Evolutionary conservation across 2,888 invertebrate species (phyloP).

Genomic region (Sarcophaga carnaria): DNA sequence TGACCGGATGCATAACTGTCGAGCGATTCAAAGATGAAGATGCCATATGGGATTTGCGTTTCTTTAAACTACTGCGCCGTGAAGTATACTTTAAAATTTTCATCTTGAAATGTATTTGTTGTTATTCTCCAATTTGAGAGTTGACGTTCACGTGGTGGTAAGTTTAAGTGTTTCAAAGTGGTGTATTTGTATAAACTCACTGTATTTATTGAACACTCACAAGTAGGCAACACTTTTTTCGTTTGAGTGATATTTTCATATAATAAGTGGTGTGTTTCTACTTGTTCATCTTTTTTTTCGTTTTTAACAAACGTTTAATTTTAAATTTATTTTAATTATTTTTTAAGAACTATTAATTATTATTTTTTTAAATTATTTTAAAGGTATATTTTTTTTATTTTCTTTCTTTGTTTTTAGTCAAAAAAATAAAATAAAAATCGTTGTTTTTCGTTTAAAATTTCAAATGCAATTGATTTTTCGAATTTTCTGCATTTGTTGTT

Average conservation of each 20-base stretch:
- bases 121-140: neutral
- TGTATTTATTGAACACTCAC: constrained; percentile 41
- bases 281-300: too few relatives aligned
- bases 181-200: constrained; percentile 18
- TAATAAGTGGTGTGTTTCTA: constrained; percentile 15
- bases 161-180: neutral
- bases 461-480: constrained; percentile 66
- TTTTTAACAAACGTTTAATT: neutral
- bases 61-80: constrained; percentile 79
- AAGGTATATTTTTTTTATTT: neutral
- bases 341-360: constrained; percentile 11
- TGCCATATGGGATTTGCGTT: constrained; percentile 73
- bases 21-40: constrained; percentile 53
- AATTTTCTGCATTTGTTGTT: constrained; percentile 53
- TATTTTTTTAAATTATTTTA: neutral
- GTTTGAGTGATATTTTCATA: neutral
- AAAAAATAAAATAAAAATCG: constrained; percentile 43
- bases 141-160: constrained; percentile 1
- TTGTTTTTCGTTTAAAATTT: constrained; percentile 68
- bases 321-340: constrained; percentile 5
- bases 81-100: constrained; percentile 78
- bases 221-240: constrained; percentile 67
- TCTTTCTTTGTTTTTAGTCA: constrained; percentile 36
- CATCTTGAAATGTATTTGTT: constrained; percentile 65
- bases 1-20: constrained; percentile 67